Base-by-base conservation (phyloP, 1,140 invertebrate genomes). In the Heliconius hewitsoni region DNA sequence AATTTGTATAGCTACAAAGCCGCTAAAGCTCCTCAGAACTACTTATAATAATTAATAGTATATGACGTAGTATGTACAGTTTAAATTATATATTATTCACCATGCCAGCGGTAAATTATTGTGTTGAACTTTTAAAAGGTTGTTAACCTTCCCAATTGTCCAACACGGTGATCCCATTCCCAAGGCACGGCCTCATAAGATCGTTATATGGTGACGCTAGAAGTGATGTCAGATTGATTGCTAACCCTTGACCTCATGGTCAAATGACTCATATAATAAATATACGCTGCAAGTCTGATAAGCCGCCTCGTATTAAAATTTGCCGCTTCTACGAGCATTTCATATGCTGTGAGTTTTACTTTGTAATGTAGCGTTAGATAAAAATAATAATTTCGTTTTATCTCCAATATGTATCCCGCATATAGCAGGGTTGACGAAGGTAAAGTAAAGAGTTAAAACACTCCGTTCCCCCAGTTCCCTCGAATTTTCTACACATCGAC, bases 211-310 rank as follows among this genome's bases (percentile, higher is more conserved):
- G 71, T 81, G 81, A 83, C 70, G 78, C 80, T 74, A 19, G 37
- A 19, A 60, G 66, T 85, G 82, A 85, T 85, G 84, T 85, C 80
- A 85, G 80, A 77, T 78, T 77, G 76, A 55, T 77, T 78, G 71
- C 77, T 80, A 79, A 82, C 84, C 82, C 81, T 81, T 81, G 82
- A 83, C 82, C 82, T 79, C 71, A 42, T n/a, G 74, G 71, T 77
- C 23, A 80, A 73, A 71, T 85, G 81, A 85, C 30, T 85, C 82
- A 85, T 76, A 76, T 77, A 73, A 81, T 76, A 81, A 78, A 71
- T 78, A 71, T 76, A 77, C 34, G 34, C 34, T 77, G 60, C 71
- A 66, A 50, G 23, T 70, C 66, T n/a, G 81, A 79, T 77, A 80
- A 77, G 16, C 39, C 23, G n/a, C 16, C 23, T 66, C 11, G 5